Evolutionary conservation across 2,888 invertebrate species (phyloP).

Genomic region (Lithosia quadra): DNA sequence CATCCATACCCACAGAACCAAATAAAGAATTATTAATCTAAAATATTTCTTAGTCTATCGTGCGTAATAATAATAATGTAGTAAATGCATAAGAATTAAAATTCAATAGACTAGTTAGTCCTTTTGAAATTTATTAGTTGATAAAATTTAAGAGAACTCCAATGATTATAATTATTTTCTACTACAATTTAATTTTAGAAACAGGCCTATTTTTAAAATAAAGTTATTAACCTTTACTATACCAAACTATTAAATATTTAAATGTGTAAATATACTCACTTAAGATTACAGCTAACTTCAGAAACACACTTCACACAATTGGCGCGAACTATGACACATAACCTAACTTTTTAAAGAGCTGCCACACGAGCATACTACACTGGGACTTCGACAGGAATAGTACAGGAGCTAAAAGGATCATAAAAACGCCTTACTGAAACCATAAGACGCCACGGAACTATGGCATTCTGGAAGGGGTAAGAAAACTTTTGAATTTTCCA

Average conservation of each 20-base stretch:
- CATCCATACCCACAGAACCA: no score
- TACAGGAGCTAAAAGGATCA: slow-evolving; percentile 70
- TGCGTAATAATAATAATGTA: no score
- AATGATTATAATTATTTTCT: no score
- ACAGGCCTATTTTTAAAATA: no score
- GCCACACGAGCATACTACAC: slow-evolving; percentile 67
- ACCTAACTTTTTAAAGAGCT: slow-evolving; percentile 58
- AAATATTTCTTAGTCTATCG: no score
- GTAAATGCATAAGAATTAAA: no score
- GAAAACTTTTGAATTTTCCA: background rate
- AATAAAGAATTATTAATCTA: no score
- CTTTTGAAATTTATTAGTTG: no score
- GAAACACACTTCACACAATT: slow-evolving; percentile 59
- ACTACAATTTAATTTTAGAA: no score
- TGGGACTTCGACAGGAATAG: slow-evolving; percentile 72
- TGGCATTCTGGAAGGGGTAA: slow-evolving; percentile 12
- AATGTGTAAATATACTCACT: slow-evolving; percentile 38
- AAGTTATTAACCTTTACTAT: background rate
- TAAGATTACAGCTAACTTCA: slow-evolving; percentile 34
- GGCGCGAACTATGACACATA: slow-evolving; percentile 73
- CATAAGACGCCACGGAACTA: slow-evolving; percentile 36
- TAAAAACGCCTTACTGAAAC: slow-evolving; percentile 68
- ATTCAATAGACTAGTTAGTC: no score
- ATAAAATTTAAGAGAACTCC: no score
- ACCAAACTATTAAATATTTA: background rate